Base-by-base conservation (phyloP, 2,797 vertebrate genomes). In the Tauraco hartlaubi region DNA sequence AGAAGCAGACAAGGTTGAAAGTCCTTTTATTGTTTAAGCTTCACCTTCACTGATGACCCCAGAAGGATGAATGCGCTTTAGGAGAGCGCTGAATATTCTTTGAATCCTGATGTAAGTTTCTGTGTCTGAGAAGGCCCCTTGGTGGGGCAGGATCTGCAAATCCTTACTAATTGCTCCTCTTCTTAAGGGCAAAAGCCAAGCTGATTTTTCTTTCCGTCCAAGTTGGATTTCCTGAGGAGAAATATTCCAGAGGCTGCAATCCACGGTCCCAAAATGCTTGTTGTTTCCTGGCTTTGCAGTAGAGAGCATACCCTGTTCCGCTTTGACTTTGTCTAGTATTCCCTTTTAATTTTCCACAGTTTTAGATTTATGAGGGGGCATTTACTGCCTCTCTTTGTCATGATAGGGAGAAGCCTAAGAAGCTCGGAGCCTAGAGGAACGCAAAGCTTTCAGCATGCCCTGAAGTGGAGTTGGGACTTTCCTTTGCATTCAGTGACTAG, bases 1-100 rank as follows among this genome's bases (percentile, higher is more conserved):
- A 77, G 66, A 56, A 88, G 23, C 8, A 2, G 76, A 33, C 17
- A 64, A 74, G 77, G 62, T n/a, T 83, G 54, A 52, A 94, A 96
- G 77, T 82, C 67, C 15, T 62, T 69, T 11, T 9, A 19, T 49
- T 86, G 69, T 95, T 88, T 73, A 76, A 76, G 20, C 39, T 74
- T 92, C 74, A 79, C 69, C 88, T 86, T 90, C 90, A 12, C 52
- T 48, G 33, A 20, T 0, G 4, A 56, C 66, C 73, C 59, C n/a
- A 28, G 55, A 49, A 69, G 76, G 19, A 15, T 54, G 66, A 72
- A 55, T 22, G 23, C 0, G 1, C 29, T 90, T 33, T 31, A 31
- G 17, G 23, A 62, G 25, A 89, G 21, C 82, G 61, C 28, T 51
- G 64, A 39, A 18, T 76, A 22, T 56, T 78, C 67, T 84, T 63